Percentiles rank a stretch among this genome's conserved stretches.
Evolutionary conservation across 2,888 invertebrate species (phyloP).

Genomic region (Parapristionchus giblindavisi): DNA sequence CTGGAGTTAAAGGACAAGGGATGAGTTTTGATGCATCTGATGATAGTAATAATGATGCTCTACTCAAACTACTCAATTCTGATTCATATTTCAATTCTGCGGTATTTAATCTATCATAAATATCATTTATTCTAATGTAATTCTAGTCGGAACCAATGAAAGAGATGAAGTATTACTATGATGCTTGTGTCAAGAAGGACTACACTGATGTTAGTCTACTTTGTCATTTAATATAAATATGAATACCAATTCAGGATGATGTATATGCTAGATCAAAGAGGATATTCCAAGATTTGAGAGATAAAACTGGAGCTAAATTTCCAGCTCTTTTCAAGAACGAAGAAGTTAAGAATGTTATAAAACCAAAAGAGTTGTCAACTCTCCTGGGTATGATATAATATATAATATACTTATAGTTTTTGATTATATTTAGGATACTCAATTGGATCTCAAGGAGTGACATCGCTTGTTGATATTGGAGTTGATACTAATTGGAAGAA

Average conservation of each 20-base stretch:
- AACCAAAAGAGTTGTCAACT: neutral
- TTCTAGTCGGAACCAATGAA: slow-evolving; percentile 29
- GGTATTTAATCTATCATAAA: neutral
- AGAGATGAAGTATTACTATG: slow-evolving; percentile 29
- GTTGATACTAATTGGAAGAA: slow-evolving; percentile 65
- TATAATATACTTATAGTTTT: neutral
- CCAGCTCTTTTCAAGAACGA: slow-evolving; percentile 14
- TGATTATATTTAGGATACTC: slow-evolving; percentile 35
- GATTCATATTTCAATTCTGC: too few species aligned
- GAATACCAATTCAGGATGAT: neutral
- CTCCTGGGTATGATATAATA: slow-evolving; percentile 3
- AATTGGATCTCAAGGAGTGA: slow-evolving; percentile 42
- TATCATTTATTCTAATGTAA: neutral
- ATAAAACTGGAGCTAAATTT: neutral
- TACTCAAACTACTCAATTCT: neutral
- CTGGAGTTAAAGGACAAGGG: neutral
- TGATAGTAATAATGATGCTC: slow-evolving; percentile 39
- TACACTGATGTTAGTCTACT: too few species aligned
- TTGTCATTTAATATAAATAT: too few species aligned
- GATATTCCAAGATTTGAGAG: slow-evolving; percentile 4
- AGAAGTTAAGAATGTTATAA: neutral
- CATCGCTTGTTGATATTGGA: slow-evolving; percentile 44
- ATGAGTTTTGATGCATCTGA: slow-evolving; percentile 53
- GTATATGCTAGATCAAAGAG: neutral
- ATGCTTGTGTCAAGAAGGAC: slow-evolving; percentile 4